phyloP scores from a whole-genome alignment of 2,113 vertebrate genomes.

The Acrocephalus kingi region DNA sequence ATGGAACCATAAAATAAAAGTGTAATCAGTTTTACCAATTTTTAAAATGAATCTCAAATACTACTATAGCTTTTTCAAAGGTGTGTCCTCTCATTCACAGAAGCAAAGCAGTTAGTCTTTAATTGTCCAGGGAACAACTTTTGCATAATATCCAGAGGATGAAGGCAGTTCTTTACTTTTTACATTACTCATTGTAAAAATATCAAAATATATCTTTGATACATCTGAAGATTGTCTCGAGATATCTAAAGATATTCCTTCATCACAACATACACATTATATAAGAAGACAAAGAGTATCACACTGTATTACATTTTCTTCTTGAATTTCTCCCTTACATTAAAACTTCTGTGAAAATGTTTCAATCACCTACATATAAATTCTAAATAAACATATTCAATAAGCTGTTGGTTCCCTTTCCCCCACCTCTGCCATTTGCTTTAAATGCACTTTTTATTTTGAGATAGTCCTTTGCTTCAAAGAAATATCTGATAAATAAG shows the following conservation, averaged over 20 bases:
- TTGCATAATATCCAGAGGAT: not conserved
- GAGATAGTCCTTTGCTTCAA: not conserved
- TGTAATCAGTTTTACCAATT: not conserved
- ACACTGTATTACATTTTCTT: not conserved
- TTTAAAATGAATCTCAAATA: not conserved
- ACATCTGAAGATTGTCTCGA: not conserved
- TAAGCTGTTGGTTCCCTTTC: not conserved
- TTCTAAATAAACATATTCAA: not conserved
- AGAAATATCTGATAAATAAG: not conserved
- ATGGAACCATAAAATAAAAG: not conserved
- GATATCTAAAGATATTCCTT: not conserved
- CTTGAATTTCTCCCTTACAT: not conserved
- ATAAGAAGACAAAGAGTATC: not conserved
- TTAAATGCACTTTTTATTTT: not conserved
- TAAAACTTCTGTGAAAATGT: not conserved
- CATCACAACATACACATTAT: not conserved
- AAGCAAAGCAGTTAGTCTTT: not conserved
- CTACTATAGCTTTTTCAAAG: not conserved
- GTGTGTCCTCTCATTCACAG: not conserved
- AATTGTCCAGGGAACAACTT: not conserved
- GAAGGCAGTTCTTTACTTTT: not conserved
- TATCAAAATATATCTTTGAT: not conserved
- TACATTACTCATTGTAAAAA: not conserved
- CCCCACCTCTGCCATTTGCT: not conserved
- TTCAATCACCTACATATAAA: not conserved